Evolutionary conservation across 2,888 invertebrate genomes (phyloP).

Genomic region (Eueremaeus valkanovi): DNA sequence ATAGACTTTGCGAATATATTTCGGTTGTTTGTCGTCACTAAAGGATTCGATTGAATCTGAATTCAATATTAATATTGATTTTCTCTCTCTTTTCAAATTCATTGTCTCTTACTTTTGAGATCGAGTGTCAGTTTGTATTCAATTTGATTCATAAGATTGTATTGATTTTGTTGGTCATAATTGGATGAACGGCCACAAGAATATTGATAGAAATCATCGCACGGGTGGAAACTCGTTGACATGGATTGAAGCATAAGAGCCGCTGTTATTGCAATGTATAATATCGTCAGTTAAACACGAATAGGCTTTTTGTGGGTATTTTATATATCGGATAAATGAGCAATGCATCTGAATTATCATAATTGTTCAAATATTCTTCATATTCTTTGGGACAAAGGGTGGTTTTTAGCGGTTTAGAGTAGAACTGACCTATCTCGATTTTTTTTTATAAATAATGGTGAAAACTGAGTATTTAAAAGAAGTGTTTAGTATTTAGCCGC

Average conservation of each 20-base stretch:
- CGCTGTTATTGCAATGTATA: neutral
- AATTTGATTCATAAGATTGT: neutral
- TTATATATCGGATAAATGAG: too few species aligned
- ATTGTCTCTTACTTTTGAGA: neutral
- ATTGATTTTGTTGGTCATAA: neutral
- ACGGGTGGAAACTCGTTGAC: neutral
- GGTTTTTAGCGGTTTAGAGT: too few species aligned
- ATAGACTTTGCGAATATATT: constrained; percentile 2
- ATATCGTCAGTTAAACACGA: neutral
- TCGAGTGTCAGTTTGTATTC: neutral
- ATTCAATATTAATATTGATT: too few species aligned
- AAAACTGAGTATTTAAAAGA: too few species aligned
- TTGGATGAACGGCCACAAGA: neutral
- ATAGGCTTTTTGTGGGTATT: too few species aligned
- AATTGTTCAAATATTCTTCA: too few species aligned
- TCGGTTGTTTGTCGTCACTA: neutral
- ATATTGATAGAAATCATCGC: constrained; percentile 7
- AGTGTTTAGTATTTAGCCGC: too few species aligned
- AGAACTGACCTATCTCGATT: too few species aligned
- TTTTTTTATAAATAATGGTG: too few species aligned
- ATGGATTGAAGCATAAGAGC: neutral
- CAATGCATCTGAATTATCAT: too few species aligned
- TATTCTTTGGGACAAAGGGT: too few species aligned
- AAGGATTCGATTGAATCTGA: neutral
- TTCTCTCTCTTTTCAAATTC: too few species aligned